phyloP scores from a whole-genome alignment of 2,888 invertebrate genomes.

The Drosophila hamatofila region DNA sequence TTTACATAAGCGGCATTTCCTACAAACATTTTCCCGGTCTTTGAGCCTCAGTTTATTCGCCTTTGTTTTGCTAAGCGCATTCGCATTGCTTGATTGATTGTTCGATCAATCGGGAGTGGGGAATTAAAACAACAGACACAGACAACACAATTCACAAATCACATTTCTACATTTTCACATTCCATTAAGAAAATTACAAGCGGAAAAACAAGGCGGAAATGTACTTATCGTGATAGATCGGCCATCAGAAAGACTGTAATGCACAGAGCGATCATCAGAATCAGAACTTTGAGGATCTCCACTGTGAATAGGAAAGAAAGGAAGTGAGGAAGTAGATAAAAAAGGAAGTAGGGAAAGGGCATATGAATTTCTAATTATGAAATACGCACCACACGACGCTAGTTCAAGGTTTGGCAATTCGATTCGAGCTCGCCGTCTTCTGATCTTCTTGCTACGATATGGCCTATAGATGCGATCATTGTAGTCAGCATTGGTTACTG shows the following conservation, averaged over 20 bases:
- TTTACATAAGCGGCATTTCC: conserved; percentile 82
- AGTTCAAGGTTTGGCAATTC: no score
- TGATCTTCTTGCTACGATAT: background rate
- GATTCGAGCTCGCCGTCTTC: no score
- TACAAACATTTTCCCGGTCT: conserved; percentile 67
- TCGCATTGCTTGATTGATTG: conserved; percentile 38
- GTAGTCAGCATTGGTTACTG: no score
- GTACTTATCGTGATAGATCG: background rate
- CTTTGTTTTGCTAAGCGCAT: conserved; percentile 62
- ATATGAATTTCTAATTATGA: background rate
- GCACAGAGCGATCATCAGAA: background rate
- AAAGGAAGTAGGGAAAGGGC: background rate
- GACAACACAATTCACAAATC: background rate
- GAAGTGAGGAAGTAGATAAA: background rate
- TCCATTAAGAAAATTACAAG: conserved; percentile 7
- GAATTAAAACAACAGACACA: background rate
- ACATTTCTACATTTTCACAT: conserved; percentile 11
- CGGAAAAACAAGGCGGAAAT: conserved; percentile 8
- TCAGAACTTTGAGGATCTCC: background rate
- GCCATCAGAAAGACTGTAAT: background rate
- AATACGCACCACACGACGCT: background rate
- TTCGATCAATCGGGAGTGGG: conserved; percentile 11
- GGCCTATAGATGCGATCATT: no score
- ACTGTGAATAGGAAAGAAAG: background rate
- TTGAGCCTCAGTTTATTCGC: conserved; percentile 48